Conservation (phyloP, 2,797 vertebrate species). For the Leptodactylus fallax region DNA sequence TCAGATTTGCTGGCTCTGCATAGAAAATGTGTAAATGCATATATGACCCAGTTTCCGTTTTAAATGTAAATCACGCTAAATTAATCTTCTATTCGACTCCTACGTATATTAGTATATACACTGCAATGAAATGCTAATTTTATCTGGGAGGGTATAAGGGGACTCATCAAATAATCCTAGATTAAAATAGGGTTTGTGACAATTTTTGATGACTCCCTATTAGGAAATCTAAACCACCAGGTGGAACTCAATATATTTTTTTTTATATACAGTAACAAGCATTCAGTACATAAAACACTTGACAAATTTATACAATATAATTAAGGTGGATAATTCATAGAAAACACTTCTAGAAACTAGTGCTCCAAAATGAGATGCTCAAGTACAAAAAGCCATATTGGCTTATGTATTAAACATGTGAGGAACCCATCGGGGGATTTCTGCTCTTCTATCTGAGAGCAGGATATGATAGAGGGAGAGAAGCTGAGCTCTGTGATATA, state of each 20-base stretch:
- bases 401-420: no score
- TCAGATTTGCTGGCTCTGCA: slow-evolving; percentile 30
- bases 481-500: no score
- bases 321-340: no score
- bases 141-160: not conserved
- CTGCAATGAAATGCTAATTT: not conserved
- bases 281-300: not conserved
- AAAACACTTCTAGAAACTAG: no score
- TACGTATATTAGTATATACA: not conserved
- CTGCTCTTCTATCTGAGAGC: no score
- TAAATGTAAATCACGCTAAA: not conserved
- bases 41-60: slow-evolving; percentile 31
- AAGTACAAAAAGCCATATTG: no score
- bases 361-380: no score
- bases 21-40: slow-evolving; percentile 20
- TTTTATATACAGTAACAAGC: not conserved
- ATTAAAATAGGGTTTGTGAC: not conserved
- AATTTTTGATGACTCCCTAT: not conserved
- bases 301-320: no score
- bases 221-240: not conserved
- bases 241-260: not conserved
- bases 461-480: no score
- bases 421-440: no score
- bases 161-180: not conserved
- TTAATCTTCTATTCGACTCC: not conserved